Evolutionary conservation across 2,113 vertebrate genomes (phyloP).

Genomic region (Thalassarche chlororhynchos): DNA sequence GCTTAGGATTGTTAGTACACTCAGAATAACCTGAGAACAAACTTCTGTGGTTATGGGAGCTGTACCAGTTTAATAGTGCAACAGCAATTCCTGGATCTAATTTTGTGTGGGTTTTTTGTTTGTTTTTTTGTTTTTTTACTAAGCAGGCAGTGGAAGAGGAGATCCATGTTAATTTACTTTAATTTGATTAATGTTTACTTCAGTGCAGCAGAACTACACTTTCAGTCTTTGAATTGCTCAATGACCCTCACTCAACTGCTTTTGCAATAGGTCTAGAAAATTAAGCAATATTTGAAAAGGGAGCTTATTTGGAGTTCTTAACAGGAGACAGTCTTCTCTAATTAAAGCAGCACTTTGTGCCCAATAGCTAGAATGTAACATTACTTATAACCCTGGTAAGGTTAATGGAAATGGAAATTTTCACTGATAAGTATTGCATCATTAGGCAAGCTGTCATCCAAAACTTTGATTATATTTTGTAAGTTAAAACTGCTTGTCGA

Average conservation of each 20-base stretch:
- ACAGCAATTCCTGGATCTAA: background rate
- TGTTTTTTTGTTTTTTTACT: background rate
- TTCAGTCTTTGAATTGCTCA: background rate
- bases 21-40: background rate
- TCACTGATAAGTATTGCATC: background rate
- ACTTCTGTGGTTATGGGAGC: background rate
- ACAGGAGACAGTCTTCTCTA: fast-evolving
- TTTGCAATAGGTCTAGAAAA: background rate
- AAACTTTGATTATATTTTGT: background rate
- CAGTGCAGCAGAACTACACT: background rate
- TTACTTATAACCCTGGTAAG: background rate
- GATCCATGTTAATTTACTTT: background rate
- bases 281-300: background rate
- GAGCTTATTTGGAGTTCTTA: background rate
- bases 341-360: background rate
- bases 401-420: background rate
- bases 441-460: background rate
- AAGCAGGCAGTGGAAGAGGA: background rate
- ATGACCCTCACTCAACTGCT: background rate
- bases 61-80: background rate
- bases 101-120: background rate
- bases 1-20: background rate
- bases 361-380: background rate
- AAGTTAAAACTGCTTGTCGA: background rate
- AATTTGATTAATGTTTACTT: background rate